Conservation (phyloP, 2,113 vertebrate species). For the Lampris incognitus region DNA sequence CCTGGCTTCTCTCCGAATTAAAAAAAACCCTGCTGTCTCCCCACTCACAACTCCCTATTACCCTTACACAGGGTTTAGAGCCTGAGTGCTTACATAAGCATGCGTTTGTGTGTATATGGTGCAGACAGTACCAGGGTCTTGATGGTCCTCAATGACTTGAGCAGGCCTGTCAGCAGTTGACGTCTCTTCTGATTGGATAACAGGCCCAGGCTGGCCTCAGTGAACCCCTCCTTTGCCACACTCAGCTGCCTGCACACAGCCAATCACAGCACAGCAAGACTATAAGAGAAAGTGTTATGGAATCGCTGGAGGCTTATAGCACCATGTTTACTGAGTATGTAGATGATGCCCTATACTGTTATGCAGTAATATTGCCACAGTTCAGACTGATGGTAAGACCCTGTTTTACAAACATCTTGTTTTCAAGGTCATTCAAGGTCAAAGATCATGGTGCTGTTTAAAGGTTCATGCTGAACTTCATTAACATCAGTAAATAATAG, state of each 20-base stretch:
- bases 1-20: too few species aligned
- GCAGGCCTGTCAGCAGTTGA: constrained; percentile 92
- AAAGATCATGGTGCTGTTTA: too few species aligned
- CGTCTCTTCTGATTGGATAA: constrained; percentile 95
- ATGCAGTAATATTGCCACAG: too few species aligned
- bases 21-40: too few species aligned
- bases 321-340: neutral
- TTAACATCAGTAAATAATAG: too few species aligned
- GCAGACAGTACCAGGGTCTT: constrained; percentile 91
- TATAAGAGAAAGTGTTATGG: neutral
- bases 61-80: too few species aligned
- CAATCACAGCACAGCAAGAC: neutral
- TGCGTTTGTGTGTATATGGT: neutral
- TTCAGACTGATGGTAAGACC: too few species aligned
- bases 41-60: too few species aligned
- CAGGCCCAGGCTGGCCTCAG: constrained; percentile 94
- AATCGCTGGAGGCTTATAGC: neutral
- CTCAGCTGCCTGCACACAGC: constrained; percentile 87
- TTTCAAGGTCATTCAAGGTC: too few species aligned
- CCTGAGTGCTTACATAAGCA: too few species aligned
- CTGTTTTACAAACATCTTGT: too few species aligned
- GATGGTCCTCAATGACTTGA: constrained; percentile 97
- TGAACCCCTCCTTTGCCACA: constrained; percentile 94
- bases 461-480: too few species aligned
- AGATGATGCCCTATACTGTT: neutral